phyloP scores from a whole-genome alignment of 2,888 invertebrate species.

The Nasonovia ribisnigri region DNA sequence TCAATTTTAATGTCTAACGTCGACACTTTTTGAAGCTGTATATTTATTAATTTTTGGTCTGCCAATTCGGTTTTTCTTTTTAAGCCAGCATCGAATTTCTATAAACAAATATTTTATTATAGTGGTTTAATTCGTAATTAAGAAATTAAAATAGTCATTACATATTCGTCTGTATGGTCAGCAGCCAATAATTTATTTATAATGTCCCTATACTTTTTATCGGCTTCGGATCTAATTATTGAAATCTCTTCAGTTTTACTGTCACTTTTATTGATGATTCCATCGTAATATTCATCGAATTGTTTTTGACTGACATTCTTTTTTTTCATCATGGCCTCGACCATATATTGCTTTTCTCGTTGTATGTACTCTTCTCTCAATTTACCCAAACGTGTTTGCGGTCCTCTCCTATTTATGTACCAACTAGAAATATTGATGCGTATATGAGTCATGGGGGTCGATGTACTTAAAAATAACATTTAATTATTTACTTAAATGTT shows the following conservation, averaged over 20 bases:
- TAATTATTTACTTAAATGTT: constrained; percentile 17
- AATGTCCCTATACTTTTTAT: constrained; percentile 30
- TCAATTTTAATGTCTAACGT: not conserved
- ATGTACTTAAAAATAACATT: not conserved
- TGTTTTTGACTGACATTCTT: constrained; percentile 40
- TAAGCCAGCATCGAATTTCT: constrained; percentile 26
- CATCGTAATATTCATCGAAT: not conserved
- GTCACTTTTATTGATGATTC: not conserved
- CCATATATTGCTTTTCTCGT: constrained; percentile 27
- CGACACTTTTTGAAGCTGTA: not conserved
- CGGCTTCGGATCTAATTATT: constrained; percentile 20
- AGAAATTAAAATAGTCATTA: not conserved
- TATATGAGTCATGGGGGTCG: not conserved
- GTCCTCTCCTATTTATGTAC: constrained; percentile 33
- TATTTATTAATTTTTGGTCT: not conserved
- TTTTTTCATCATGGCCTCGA: constrained; percentile 42
- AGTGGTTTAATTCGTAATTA: not conserved
- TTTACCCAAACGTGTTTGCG: constrained; percentile 34
- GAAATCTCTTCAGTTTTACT: not conserved
- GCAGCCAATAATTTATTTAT: constrained; percentile 38
- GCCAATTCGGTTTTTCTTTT: not conserved
- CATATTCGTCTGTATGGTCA: constrained; percentile 12
- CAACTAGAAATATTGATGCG: constrained; percentile 22
- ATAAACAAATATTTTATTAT: not conserved
- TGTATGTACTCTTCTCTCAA: not conserved